These are phyloP conservation scores for Mola mola DNA, from an alignment of 2,113 vertebrate species.

Conservation along the genomic window DNA sequence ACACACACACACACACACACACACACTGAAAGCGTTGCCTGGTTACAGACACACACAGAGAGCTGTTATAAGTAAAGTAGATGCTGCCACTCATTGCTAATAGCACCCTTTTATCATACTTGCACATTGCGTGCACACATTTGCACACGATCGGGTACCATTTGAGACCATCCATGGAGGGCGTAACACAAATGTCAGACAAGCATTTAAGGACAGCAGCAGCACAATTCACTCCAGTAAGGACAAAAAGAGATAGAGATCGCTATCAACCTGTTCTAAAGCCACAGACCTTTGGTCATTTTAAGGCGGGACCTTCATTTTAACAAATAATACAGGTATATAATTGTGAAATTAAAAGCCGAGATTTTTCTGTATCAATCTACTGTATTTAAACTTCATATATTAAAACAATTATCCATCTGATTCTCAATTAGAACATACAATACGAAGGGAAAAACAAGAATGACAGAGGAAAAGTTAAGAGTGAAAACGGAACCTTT, in stretches of 20 bases:
- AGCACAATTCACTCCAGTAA: background rate
- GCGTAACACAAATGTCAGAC: conserved; percentile 43
- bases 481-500: conserved; percentile 2
- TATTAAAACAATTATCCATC: too few relatives aligned
- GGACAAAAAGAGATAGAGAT: too few relatives aligned
- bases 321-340: too few relatives aligned
- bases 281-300: too few relatives aligned
- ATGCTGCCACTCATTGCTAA: conserved; percentile 26
- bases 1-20: conserved; percentile 20
- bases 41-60: conserved; percentile 62
- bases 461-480: too few relatives aligned
- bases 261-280: too few relatives aligned
- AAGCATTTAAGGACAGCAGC: background rate
- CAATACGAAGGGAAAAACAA: too few relatives aligned
- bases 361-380: too few relatives aligned
- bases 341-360: too few relatives aligned
- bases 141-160: conserved; percentile 7
- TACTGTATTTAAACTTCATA: too few relatives aligned
- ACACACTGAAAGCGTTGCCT: conserved; percentile 55
- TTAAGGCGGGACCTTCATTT: too few relatives aligned
- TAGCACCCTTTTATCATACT: conserved; percentile 48
- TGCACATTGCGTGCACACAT: conserved; percentile 10
- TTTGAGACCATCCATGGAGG: conserved; percentile 3
- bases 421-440: too few relatives aligned
- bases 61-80: conserved; percentile 29